A percentile compares a stretch with the other conserved stretches of the same genome.
These are phyloP conservation scores for Florisuga fusca DNA, from an alignment of 2,797 vertebrate species.

Conservation along the genomic window DNA sequence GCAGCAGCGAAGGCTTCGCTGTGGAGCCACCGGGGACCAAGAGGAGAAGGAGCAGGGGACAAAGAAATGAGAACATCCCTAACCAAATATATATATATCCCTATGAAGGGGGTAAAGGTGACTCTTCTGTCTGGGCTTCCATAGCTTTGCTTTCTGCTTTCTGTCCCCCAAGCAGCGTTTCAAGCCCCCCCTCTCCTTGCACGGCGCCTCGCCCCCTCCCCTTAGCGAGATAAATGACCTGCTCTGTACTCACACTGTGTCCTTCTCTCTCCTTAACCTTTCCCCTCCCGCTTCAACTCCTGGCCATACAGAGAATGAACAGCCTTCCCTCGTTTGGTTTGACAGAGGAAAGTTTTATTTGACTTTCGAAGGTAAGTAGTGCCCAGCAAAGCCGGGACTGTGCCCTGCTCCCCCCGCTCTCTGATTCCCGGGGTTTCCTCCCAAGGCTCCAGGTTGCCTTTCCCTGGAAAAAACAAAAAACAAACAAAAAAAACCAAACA, in stretches of 20 bases:
- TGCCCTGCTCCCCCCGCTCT: constrained; percentile 59
- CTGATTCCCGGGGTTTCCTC: constrained; percentile 59
- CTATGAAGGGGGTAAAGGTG: not conserved
- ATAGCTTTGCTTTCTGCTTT: constrained; percentile 78
- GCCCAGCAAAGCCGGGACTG: constrained; percentile 78
- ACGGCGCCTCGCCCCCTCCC: constrained; percentile 76
- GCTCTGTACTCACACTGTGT: constrained; percentile 89
- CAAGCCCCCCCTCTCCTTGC: constrained; percentile 56
- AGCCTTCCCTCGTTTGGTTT: constrained; percentile 99
- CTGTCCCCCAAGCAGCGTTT: constrained; percentile 36
- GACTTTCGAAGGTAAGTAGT: constrained; percentile 98
- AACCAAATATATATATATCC: not conserved
- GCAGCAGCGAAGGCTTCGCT: not conserved
- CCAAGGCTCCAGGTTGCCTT: constrained; percentile 44
- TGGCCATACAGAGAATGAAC: constrained; percentile 92
- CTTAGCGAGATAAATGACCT: constrained; percentile 85
- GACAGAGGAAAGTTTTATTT: constrained; percentile 99
- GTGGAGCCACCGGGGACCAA: not conserved
- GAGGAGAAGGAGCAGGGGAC: constrained; percentile 12
- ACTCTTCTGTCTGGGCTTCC: constrained; percentile 70
- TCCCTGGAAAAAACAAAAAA: not conserved
- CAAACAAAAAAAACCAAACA: too few species aligned
- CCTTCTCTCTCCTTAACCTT: constrained; percentile 93
- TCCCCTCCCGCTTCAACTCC: constrained; percentile 87
- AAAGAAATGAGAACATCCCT: not conserved